Conservation (phyloP, 2,888 invertebrate species). For the Orchesella flavescens region DNA sequence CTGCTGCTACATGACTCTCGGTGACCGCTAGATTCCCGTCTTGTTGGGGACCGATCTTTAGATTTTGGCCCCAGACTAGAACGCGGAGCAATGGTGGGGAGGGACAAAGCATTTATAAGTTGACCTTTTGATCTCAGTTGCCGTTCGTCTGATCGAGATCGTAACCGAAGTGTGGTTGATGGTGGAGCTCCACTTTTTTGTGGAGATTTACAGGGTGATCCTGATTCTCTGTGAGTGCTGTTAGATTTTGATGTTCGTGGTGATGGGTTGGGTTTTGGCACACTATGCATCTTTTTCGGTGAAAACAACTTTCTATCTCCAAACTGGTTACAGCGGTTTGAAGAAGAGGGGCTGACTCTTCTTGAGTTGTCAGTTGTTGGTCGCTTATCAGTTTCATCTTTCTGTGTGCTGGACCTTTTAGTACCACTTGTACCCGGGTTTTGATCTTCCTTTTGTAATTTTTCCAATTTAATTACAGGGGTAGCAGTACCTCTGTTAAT, state of each 20-base stretch:
- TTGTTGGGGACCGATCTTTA: neutral
- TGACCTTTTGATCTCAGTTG: slow-evolving; percentile 46
- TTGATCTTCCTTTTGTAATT: neutral
- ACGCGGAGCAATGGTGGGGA: slow-evolving; percentile 33
- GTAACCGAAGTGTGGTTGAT: slow-evolving; percentile 29
- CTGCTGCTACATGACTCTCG: neutral
- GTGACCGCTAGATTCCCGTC: neutral
- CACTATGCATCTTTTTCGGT: neutral
- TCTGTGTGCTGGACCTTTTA: neutral
- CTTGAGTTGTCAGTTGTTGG: neutral
- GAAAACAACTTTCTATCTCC: neutral
- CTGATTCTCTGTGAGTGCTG: neutral
- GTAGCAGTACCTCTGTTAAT: neutral
- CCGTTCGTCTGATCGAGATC: slow-evolving; percentile 46
- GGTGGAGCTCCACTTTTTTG: slow-evolving; percentile 4
- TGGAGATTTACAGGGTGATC: neutral
- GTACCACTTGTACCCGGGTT: neutral
- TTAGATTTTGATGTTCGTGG: slow-evolving; percentile 30
- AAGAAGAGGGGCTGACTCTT: neutral
- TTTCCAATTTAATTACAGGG: neutral
- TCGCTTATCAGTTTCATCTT: neutral
- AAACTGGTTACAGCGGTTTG: neutral
- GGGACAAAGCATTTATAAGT: slow-evolving; percentile 41
- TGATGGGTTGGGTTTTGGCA: slow-evolving; percentile 17
- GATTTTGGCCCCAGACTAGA: neutral